A percentile compares a stretch with the other conserved stretches of the same genome.
phyloP scores from a whole-genome alignment of 2,888 invertebrate genomes.

The Calliopum simillimum region DNA sequence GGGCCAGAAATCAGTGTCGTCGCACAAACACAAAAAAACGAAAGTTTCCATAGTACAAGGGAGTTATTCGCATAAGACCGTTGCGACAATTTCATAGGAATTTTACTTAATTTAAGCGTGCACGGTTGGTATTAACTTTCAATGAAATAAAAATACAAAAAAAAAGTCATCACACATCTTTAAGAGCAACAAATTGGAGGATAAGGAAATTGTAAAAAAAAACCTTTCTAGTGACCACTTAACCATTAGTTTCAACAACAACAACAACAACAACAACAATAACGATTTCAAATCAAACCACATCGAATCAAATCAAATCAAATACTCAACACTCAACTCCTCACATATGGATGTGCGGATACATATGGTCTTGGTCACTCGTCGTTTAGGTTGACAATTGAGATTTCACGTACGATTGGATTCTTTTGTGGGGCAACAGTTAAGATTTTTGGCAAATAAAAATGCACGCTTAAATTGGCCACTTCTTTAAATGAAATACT shows the following conservation, averaged over 20 bases:
- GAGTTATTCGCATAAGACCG: neutral
- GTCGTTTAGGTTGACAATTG: neutral
- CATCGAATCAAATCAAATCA: conserved; percentile 42
- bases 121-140: neutral
- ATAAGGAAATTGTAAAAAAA: neutral
- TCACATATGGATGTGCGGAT: too few relatives aligned
- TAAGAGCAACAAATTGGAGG: neutral
- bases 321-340: neutral
- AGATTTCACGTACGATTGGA: neutral
- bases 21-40: conserved; percentile 14
- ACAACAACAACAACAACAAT: conserved; percentile 11
- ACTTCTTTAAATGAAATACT: conserved; percentile 4
- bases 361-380: conserved; percentile 3
- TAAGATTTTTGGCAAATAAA: conserved; percentile 6
- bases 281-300: conserved; percentile 34
- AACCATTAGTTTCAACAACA: neutral
- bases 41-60: neutral
- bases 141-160: neutral
- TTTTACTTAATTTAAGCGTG: neutral
- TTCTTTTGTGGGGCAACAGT: neutral
- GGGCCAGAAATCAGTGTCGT: conserved; percentile 28
- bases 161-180: neutral
- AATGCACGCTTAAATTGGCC: conserved; percentile 1
- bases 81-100: neutral
- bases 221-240: conserved; percentile 5